Evolutionary conservation across 2,888 invertebrate species (phyloP).

Genomic region (Aspidiotus destructor): DNA sequence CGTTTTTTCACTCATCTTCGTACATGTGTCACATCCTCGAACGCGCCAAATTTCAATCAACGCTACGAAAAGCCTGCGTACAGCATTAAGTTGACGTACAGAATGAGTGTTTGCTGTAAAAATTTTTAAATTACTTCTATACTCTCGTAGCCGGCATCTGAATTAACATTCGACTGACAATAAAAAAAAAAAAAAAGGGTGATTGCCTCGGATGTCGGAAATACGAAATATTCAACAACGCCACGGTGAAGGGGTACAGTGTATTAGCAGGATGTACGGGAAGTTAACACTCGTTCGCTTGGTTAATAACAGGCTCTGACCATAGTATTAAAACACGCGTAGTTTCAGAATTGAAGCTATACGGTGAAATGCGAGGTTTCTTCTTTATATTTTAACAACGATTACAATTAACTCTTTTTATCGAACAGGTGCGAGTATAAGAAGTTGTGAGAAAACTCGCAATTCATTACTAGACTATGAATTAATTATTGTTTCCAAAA

Average conservation of each 20-base stretch:
- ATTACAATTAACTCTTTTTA: too few relatives aligned
- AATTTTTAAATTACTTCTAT: neutral
- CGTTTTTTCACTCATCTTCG: neutral
- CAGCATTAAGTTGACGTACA: neutral
- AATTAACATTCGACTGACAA: neutral
- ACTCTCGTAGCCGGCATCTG: neutral
- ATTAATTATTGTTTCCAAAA: too few relatives aligned
- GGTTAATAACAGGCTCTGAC: neutral
- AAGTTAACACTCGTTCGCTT: constrained; percentile 4
- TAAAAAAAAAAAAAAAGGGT: constrained; percentile 14
- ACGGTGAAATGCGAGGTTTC: too few relatives aligned
- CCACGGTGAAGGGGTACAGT: neutral
- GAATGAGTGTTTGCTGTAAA: neutral
- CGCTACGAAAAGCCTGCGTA: neutral
- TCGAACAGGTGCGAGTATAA: too few relatives aligned
- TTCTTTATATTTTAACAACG: too few relatives aligned
- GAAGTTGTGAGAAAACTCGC: too few relatives aligned
- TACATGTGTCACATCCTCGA: neutral
- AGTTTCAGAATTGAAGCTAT: too few relatives aligned
- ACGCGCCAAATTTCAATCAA: neutral
- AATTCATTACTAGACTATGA: too few relatives aligned
- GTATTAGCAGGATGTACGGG: neutral
- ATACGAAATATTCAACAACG: neutral
- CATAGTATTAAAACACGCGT: neutral
- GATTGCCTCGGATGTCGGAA: constrained; percentile 1